A percentile compares a stretch with the other conserved stretches of the same genome.
phyloP scores from a whole-genome alignment of 2,797 vertebrate species.

The Bryconaethiops microstoma region DNA sequence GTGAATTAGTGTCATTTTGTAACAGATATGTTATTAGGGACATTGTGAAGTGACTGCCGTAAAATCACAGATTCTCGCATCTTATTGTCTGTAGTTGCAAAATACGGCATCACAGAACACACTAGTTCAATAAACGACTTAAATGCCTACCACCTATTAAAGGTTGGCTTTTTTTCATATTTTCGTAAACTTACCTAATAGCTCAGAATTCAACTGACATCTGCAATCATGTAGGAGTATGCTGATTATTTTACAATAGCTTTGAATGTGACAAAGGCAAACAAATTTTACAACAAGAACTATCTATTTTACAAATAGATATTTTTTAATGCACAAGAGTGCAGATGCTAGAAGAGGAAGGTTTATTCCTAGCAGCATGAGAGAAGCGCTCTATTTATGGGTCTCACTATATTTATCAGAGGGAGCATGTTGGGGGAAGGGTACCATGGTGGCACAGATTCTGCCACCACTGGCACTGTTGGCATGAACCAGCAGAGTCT shows the following conservation, averaged over 20 bases:
- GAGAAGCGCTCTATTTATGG: not conserved
- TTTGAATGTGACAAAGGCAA: not conserved
- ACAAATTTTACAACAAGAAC: not conserved
- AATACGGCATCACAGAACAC: too few species aligned
- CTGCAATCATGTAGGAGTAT: not conserved
- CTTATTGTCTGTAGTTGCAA: too few species aligned
- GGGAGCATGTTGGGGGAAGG: conserved; percentile 39
- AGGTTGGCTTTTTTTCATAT: not conserved
- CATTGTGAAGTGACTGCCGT: too few species aligned
- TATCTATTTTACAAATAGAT: not conserved
- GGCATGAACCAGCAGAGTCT: conserved; percentile 68
- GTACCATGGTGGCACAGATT: conserved; percentile 55
- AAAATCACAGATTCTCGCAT: too few species aligned
- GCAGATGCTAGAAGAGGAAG: conserved; percentile 9
- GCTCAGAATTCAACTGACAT: not conserved
- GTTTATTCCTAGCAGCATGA: conserved; percentile 17
- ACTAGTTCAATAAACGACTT: too few species aligned
- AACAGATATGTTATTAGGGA: too few species aligned
- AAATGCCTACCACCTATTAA: too few species aligned
- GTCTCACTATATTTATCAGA: conserved; percentile 18
- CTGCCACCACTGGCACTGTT: conserved; percentile 57
- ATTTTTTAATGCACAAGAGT: not conserved
- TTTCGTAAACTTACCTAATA: not conserved
- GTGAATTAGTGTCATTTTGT: too few species aligned
- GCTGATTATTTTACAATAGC: not conserved